Evolutionary conservation across 1,140 invertebrate species (phyloP).

Genomic region (Zophobas atratus): DNA sequence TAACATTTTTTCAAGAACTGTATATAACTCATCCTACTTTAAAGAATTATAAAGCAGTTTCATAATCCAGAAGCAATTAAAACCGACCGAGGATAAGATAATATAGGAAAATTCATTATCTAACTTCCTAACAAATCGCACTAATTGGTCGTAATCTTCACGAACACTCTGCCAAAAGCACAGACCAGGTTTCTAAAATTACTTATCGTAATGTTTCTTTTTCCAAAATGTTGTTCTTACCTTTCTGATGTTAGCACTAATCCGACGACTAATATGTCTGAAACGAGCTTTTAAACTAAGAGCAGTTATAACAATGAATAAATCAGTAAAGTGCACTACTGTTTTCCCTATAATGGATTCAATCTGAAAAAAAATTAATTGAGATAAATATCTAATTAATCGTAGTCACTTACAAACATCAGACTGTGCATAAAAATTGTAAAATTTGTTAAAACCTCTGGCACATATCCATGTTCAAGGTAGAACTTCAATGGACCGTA

Average conservation of each 20-base stretch:
- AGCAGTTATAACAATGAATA: not conserved
- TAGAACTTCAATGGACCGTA: not conserved
- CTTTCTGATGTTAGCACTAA: not conserved
- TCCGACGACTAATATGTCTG: conserved; percentile 3
- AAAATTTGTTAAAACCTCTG: not conserved
- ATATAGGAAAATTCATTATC: conserved; percentile 73
- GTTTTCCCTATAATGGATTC: conserved; percentile 7
- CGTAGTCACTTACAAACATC: not conserved
- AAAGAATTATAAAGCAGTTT: conserved; percentile 79
- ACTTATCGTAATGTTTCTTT: no score
- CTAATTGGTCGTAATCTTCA: conserved; percentile 74
- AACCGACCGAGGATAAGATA: conserved; percentile 77
- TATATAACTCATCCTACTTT: conserved; percentile 68
- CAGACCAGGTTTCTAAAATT: no score
- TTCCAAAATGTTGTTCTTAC: not conserved
- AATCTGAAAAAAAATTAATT: not conserved
- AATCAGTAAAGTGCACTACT: not conserved
- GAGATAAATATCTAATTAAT: not conserved
- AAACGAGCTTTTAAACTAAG: not conserved
- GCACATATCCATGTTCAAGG: not conserved
- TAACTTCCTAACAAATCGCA: conserved; percentile 67
- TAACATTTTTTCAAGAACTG: no score
- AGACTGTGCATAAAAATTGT: not conserved
- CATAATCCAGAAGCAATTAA: conserved; percentile 81
- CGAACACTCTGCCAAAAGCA: conserved; percentile 72